A percentile compares a stretch with the other conserved stretches of the same genome.
These are phyloP conservation scores for Eupithecia abbreviata DNA, from an alignment of 2,888 invertebrate species.

Conservation along the genomic window DNA sequence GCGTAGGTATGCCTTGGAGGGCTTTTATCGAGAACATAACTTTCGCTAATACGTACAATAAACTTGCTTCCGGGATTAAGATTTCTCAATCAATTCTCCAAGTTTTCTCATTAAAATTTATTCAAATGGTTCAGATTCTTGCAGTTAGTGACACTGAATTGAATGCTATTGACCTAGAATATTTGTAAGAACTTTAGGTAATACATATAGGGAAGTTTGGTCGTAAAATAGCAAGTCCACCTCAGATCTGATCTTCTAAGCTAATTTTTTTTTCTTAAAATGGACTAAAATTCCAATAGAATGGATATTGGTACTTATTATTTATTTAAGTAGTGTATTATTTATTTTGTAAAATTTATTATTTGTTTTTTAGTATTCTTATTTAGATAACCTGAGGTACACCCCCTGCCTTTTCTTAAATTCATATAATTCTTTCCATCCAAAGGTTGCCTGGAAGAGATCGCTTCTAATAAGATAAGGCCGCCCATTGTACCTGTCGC, in stretches of 20 bases:
- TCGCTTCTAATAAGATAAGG: too few relatives aligned
- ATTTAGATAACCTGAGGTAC: too few relatives aligned
- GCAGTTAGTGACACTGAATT: constrained; percentile 4
- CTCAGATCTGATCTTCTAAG: not conserved
- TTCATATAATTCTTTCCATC: too few relatives aligned
- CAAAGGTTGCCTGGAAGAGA: too few relatives aligned
- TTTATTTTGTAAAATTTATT: too few relatives aligned
- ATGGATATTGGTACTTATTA: too few relatives aligned
- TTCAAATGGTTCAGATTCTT: constrained; percentile 28
- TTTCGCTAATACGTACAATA: constrained; percentile 58
- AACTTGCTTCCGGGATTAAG: constrained; percentile 51
- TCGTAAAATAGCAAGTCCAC: not conserved
- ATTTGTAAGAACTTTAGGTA: not conserved
- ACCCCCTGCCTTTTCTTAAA: too few relatives aligned
- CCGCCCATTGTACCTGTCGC: too few relatives aligned
- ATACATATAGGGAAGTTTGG: not conserved
- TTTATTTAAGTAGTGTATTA: too few relatives aligned
- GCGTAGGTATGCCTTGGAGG: constrained; percentile 41
- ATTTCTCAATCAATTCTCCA: constrained; percentile 57
- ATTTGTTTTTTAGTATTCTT: too few relatives aligned
- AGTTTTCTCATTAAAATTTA: constrained; percentile 43
- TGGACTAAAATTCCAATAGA: too few relatives aligned
- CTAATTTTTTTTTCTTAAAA: too few relatives aligned
- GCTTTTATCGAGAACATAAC: constrained; percentile 54
- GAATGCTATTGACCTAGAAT: not conserved